These are phyloP conservation scores for Torymus auratus DNA, from an alignment of 2,888 invertebrate genomes.

Conservation along the genomic window DNA sequence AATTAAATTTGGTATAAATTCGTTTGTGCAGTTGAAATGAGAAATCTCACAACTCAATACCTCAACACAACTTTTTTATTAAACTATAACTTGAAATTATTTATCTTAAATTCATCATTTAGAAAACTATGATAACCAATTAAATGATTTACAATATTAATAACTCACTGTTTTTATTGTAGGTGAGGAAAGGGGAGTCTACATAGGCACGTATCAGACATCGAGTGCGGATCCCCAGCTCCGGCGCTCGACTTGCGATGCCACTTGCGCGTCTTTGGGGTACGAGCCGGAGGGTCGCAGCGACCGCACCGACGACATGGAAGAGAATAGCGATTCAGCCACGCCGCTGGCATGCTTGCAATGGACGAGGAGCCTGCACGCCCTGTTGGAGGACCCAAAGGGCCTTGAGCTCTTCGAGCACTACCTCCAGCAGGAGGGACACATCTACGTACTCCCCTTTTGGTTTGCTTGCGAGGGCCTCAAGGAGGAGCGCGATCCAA, in stretches of 20 bases:
- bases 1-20: too few species aligned
- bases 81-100: too few species aligned
- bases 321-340: constrained; percentile 78
- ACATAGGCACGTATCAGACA: constrained; percentile 70
- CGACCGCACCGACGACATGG: constrained; percentile 76
- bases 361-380: constrained; percentile 92
- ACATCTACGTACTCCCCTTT: constrained; percentile 89
- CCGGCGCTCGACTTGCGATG: constrained; percentile 72
- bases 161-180: too few species aligned
- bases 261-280: constrained; percentile 77
- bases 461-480: constrained; percentile 96
- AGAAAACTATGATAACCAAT: too few species aligned
- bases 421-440: constrained; percentile 88
- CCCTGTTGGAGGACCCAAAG: constrained; percentile 90
- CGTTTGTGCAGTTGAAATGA: too few species aligned
- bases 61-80: too few species aligned
- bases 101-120: too few species aligned
- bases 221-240: constrained; percentile 65
- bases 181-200: constrained; percentile 75
- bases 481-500: constrained; percentile 87
- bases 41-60: too few species aligned
- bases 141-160: too few species aligned
- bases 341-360: constrained; percentile 86
- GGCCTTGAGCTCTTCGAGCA: constrained; percentile 92
- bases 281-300: constrained; percentile 80